Base-by-base conservation (phyloP, 2,797 vertebrate genomes). In the Rhinogobio ventralis region DNA sequence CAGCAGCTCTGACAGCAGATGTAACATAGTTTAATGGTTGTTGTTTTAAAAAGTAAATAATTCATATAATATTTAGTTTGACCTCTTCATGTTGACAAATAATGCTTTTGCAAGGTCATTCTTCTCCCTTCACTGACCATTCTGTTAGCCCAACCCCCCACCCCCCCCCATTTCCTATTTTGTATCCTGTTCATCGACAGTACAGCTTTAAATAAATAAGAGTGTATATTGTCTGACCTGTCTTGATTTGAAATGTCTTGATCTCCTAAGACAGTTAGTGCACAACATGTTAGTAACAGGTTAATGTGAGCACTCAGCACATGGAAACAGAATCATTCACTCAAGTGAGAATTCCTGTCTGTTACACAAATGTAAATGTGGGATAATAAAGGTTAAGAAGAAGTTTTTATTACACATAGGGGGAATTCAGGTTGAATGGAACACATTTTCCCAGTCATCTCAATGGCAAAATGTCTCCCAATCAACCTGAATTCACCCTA, bases 241-340 rank as follows among this genome's bases (percentile, higher is more conserved):
- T 76, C 30, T 66, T 23, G 10, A 11, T 9, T 53, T 13, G 20
- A 17, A 6, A 0, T 15, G 4, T 25, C 28, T 42, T 45, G 46
- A 55, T 49, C 3, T 75, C 76, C 87, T 85, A 60, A 79, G 49
- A 85, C 4, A 45, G 80, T 87, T 80, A 86, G 5, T 33, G 67
- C 67, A 33, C 39, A 85, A 28, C 33, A 53, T 42, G 85, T 88
- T 83, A 88, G 85, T 87, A 72, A 80, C 20, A 72, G 45, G 71
- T 88, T 87, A 73, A 81, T 67, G 71, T 51, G 33, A 80, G 20
- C 1, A 7, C 57, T 57, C 25, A 25, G 74, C 53, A 55, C 51
- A 69, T n/a, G 4, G 25, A 66, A 66, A n/a, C 13, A 23, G 28
- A 72, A 42, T 71, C 45, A 86, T 64, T 36, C 30, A 53, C 23